phyloP scores from a whole-genome alignment of 2,888 invertebrate species.

The Lasioglossum lativentre region DNA sequence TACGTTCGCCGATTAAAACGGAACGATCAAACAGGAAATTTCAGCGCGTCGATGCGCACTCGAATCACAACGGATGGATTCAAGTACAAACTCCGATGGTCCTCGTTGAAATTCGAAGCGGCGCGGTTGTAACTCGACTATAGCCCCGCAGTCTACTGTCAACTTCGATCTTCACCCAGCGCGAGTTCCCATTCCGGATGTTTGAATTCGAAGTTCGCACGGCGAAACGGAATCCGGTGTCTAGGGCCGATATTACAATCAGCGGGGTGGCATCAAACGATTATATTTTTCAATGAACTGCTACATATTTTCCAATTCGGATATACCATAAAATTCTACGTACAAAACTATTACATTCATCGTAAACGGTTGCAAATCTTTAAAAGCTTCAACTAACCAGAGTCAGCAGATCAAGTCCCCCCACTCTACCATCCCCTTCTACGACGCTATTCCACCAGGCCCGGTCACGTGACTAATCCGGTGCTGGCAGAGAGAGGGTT shows the following conservation, averaged over 20 bases:
- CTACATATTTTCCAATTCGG: neutral
- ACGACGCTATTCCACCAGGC: no score
- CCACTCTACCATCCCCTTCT: no score
- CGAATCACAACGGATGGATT: slow-evolving; percentile 3
- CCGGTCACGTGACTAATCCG: no score
- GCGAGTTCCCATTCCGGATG: neutral
- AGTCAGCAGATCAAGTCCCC: no score
- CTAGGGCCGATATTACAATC: neutral
- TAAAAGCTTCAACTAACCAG: no score
- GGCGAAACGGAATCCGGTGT: neutral
- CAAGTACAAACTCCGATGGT: neutral
- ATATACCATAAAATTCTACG: no score
- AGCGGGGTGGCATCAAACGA: neutral
- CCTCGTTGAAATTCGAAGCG: neutral
- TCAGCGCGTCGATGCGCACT: neutral
- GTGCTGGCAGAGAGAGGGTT: no score
- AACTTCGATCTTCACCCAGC: neutral
- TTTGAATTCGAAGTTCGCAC: neutral
- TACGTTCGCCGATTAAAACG: neutral
- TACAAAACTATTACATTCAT: no score
- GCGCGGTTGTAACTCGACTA: neutral
- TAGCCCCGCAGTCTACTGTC: neutral
- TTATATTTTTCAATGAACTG: neutral
- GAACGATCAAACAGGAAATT: neutral
- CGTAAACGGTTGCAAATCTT: no score